phyloP scores from a whole-genome alignment of 2,113 vertebrate genomes.

The Halichoerus grypus region DNA sequence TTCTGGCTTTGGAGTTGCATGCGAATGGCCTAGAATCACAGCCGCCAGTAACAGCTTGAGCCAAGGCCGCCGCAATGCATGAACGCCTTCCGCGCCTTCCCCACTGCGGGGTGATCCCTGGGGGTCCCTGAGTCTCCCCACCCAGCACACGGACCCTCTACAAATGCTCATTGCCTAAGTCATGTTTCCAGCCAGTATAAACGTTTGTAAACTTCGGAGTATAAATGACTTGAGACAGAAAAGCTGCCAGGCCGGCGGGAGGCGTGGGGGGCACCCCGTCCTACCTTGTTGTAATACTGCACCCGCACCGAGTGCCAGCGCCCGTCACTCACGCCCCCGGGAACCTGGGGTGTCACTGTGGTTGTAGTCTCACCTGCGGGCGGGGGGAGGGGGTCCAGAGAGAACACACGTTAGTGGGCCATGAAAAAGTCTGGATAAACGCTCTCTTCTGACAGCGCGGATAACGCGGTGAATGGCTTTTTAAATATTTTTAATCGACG shows the following conservation, averaged over 20 bases:
- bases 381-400: background rate
- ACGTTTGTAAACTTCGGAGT: background rate
- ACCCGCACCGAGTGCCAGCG: constrained; percentile 97
- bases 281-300: constrained; percentile 99
- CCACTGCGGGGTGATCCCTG: fast-evolving
- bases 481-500: fast-evolving
- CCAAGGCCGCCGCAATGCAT: fast-evolving
- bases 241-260: fast-evolving
- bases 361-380: constrained; percentile 94
- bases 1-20: fast-evolving
- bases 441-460: fast-evolving
- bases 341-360: constrained; percentile 92
- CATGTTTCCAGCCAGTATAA: fast-evolving
- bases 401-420: background rate
- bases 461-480: fast-evolving
- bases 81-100: background rate
- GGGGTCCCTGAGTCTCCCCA: background rate
- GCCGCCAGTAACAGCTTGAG: fast-evolving
- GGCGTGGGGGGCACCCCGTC: background rate
- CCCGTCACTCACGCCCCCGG: constrained; percentile 95
- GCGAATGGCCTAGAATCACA: background rate
- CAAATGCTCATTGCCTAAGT: fast-evolving
- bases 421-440: fast-evolving
- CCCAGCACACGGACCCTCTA: background rate
- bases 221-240: fast-evolving